A percentile compares a stretch with the other conserved stretches of the same genome.
These are phyloP conservation scores for Eupithecia centaureata DNA, from an alignment of 2,888 invertebrate species.

Conservation along the genomic window DNA sequence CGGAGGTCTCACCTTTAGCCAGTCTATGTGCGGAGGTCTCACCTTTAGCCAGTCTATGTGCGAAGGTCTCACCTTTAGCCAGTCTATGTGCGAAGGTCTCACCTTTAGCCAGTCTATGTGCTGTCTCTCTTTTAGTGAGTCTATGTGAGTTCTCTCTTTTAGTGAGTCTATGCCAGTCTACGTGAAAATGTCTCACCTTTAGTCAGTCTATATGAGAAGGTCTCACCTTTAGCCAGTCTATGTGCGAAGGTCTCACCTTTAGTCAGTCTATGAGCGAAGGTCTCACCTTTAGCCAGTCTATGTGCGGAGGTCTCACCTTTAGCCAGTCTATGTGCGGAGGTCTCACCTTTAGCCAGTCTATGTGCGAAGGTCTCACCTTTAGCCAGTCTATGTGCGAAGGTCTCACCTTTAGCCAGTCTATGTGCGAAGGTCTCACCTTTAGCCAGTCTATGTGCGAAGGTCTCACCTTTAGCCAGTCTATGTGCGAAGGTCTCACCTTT, in stretches of 20 bases:
- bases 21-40: too few relatives aligned
- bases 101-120: background rate
- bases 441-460: conserved; percentile 89
- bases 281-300: too few relatives aligned
- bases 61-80: too few relatives aligned
- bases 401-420: too few relatives aligned
- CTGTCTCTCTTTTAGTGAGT: background rate
- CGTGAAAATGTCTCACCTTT: conserved; percentile 88
- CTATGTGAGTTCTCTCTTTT: conserved; percentile 55
- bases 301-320: conserved; percentile 80
- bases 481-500: conserved; percentile 80
- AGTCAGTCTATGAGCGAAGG: conserved; percentile 89
- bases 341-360: too few relatives aligned
- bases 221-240: too few relatives aligned
- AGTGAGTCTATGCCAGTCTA: conserved; percentile 74
- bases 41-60: too few relatives aligned
- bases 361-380: conserved; percentile 80
- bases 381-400: conserved; percentile 89
- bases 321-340: conserved; percentile 89
- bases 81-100: background rate
- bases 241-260: conserved; percentile 80
- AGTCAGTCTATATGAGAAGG: too few relatives aligned
- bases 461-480: too few relatives aligned
- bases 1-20: too few relatives aligned
- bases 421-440: conserved; percentile 80